Evolutionary conservation across 2,797 vertebrate genomes (phyloP).

Genomic region (Agapornis canus): DNA sequence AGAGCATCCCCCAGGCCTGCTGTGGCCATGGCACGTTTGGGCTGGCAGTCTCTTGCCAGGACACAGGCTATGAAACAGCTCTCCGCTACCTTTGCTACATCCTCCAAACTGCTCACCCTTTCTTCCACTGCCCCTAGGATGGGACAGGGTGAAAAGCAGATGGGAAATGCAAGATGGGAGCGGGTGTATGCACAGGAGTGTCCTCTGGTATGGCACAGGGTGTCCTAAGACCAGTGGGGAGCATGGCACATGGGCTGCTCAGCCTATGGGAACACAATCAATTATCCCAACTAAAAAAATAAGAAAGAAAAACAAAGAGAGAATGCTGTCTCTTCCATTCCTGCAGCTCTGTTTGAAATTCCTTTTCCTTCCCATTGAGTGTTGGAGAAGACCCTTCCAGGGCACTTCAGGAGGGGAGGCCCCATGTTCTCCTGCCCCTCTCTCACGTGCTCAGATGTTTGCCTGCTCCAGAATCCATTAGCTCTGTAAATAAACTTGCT

Average conservation of each 20-base stretch:
- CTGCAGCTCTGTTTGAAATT: not conserved
- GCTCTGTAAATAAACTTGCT: slow-evolving; percentile 60
- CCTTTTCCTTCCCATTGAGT: not conserved
- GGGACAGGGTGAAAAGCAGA: not conserved
- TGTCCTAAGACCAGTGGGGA: not conserved
- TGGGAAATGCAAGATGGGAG: not conserved
- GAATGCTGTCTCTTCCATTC: not conserved
- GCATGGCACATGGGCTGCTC: not conserved
- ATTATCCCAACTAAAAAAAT: not conserved
- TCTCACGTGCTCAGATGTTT: slow-evolving; percentile 49
- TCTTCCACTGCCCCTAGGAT: not conserved
- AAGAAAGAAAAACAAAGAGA: not conserved
- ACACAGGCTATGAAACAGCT: not conserved
- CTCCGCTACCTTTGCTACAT: not conserved
- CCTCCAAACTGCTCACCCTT: not conserved
- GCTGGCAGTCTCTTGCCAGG: rapidly evolving
- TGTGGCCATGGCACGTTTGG: rapidly evolving
- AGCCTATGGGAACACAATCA: not conserved
- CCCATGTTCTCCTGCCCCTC: not conserved
- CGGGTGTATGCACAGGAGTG: not conserved
- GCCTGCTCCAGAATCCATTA: slow-evolving; percentile 54
- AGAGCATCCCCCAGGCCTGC: not conserved
- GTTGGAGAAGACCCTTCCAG: not conserved
- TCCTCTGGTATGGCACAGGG: not conserved
- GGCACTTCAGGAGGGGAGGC: not conserved